Percentiles rank a stretch among this genome's conserved stretches.
These are phyloP conservation scores for Peromyscus aztecus DNA, from an alignment of 2,797 vertebrate genomes.

Conservation along the genomic window DNA sequence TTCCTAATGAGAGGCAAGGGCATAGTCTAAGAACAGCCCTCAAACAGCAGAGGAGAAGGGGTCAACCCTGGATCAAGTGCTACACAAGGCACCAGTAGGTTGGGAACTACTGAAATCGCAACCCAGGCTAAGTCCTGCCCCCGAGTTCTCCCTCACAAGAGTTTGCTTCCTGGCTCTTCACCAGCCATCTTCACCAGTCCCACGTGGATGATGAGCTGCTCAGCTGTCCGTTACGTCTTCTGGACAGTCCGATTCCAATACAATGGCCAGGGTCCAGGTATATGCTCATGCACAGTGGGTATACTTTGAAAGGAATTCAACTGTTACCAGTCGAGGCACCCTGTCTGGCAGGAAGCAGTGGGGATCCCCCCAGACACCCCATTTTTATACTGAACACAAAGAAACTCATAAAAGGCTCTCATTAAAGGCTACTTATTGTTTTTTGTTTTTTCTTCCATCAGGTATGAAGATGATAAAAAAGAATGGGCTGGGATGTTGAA, in stretches of 20 bases:
- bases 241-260: conserved; percentile 2
- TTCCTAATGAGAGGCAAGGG: neutral
- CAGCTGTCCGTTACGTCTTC: neutral
- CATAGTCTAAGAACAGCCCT: conserved; percentile 28
- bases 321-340: neutral
- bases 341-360: neutral
- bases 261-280: neutral
- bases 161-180: neutral
- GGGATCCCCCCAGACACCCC: neutral
- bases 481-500: conserved; percentile 97
- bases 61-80: neutral
- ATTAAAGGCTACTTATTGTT: conserved; percentile 52
- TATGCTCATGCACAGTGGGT: neutral
- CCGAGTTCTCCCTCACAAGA: neutral
- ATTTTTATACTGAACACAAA: conserved; percentile 28
- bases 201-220: neutral
- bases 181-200: neutral
- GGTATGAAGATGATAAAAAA: conserved; percentile 97
- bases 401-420: neutral
- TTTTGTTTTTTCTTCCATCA: conserved; percentile 82
- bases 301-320: conserved; percentile 31
- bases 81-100: neutral
- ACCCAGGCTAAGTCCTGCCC: neutral
- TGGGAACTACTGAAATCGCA: neutral
- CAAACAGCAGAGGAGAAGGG: neutral